Conservation (phyloP, 2,888 invertebrate genomes). For the Craniophora ligustri region DNA sequence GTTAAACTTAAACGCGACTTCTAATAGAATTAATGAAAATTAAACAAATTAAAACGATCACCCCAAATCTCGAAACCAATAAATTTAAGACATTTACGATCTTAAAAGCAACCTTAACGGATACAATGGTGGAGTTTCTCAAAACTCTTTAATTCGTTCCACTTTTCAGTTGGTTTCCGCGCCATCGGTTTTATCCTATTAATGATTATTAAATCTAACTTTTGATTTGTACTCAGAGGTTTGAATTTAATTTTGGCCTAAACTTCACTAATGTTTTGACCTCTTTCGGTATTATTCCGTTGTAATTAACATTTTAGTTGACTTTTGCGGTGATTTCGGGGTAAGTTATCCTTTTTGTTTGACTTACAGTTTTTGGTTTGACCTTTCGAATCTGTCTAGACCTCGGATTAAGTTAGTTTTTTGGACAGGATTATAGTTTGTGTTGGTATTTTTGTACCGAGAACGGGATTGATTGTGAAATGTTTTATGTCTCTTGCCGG, state of each 20-base stretch:
- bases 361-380: neutral
- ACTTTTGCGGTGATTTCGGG: constrained; percentile 32
- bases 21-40: constrained; percentile 7
- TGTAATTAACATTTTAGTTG: constrained; percentile 53
- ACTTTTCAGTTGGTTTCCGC: constrained; percentile 67
- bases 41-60: constrained; percentile 8
- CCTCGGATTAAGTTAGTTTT: neutral
- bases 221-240: constrained; percentile 68
- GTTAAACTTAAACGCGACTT: neutral
- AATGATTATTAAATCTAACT: constrained; percentile 78
- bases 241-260: constrained; percentile 73
- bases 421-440: neutral
- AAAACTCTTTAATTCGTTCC: constrained; percentile 64
- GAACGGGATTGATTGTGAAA: too few relatives aligned
- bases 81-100: constrained; percentile 25
- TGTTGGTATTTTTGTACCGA: neutral
- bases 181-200: constrained; percentile 76
- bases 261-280: constrained; percentile 60
- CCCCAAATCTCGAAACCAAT: constrained; percentile 16
- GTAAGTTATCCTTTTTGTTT: constrained; percentile 27
- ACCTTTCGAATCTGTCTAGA: constrained; percentile 1
- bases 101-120: constrained; percentile 41
- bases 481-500: too few relatives aligned
- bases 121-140: constrained; percentile 51
- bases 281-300: constrained; percentile 52